A percentile compares a stretch with the other conserved stretches of the same genome.
Conservation (phyloP, 2,113 vertebrate species). For the Dipodomys merriami region DNA sequence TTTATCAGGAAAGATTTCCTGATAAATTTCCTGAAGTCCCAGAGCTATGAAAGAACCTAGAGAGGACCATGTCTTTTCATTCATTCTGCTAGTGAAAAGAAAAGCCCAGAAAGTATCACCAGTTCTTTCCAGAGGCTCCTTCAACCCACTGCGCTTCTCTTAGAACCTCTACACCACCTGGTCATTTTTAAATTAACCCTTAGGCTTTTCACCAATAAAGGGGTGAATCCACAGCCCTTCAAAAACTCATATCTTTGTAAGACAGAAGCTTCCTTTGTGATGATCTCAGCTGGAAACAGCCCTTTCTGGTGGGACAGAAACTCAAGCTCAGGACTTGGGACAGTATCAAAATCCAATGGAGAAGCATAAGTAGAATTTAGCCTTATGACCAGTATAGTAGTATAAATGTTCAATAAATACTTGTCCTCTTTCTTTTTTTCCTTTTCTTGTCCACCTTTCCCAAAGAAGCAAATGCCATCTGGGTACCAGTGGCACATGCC, state of each 20-base stretch:
- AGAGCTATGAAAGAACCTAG: not conserved
- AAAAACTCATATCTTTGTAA: not conserved
- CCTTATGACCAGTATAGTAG: not conserved
- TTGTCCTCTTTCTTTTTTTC: not conserved
- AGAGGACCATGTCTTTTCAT: not conserved
- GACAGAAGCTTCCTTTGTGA: not conserved
- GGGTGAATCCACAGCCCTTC: not conserved
- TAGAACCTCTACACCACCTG: not conserved
- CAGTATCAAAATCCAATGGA: not conserved
- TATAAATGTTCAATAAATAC: not conserved
- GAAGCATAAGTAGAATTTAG: not conserved
- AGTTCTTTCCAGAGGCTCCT: not conserved
- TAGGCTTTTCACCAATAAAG: not conserved
- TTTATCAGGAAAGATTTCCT: not conserved
- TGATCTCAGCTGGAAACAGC: not conserved
- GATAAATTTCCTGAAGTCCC: too few species aligned
- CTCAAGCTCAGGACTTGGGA: not conserved
- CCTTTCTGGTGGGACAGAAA: not conserved
- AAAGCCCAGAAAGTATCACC: not conserved
- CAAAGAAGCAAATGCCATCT: not conserved
- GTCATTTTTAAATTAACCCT: not conserved
- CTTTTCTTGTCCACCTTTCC: not conserved
- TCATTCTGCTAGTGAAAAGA: not conserved
- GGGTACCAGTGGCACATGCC: too few species aligned
- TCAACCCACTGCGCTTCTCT: not conserved